phyloP scores from a whole-genome alignment of 2,113 vertebrate genomes.

The Platysteira castanea region DNA sequence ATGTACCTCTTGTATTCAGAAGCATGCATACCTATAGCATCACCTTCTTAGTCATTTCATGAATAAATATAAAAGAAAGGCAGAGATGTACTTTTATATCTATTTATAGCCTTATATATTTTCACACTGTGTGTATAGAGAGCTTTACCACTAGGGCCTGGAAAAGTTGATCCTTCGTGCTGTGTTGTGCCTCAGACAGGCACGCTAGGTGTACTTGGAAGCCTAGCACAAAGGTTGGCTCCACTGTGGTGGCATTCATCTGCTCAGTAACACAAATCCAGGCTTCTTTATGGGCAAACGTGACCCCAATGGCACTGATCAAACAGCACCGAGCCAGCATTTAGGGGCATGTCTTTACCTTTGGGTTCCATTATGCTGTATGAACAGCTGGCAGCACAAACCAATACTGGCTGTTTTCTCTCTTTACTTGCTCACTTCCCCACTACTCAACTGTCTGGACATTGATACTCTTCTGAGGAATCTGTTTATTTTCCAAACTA shows the following conservation, averaged over 20 bases:
- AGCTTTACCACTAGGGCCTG: not conserved
- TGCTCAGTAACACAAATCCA: not conserved
- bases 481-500: not conserved
- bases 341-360: not conserved
- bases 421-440: not conserved
- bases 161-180: fast-evolving
- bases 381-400: not conserved
- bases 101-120: not conserved
- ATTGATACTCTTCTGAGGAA: not conserved
- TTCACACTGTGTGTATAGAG: fast-evolving
- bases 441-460: not conserved
- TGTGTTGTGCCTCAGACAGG: not conserved
- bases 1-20: fast-evolving
- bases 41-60: not conserved
- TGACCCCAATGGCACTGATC: fast-evolving
- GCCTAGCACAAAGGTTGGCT: not conserved
- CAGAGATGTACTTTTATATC: not conserved
- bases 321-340: fast-evolving
- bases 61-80: not conserved
- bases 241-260: not conserved
- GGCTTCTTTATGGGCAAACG: not conserved
- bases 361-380: not conserved
- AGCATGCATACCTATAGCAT: fast-evolving
- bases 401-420: not conserved
- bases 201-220: fast-evolving